A percentile compares a stretch with the other conserved stretches of the same genome.
Evolutionary conservation across 2,113 vertebrate genomes (phyloP).

Genomic region (Hucho hucho): DNA sequence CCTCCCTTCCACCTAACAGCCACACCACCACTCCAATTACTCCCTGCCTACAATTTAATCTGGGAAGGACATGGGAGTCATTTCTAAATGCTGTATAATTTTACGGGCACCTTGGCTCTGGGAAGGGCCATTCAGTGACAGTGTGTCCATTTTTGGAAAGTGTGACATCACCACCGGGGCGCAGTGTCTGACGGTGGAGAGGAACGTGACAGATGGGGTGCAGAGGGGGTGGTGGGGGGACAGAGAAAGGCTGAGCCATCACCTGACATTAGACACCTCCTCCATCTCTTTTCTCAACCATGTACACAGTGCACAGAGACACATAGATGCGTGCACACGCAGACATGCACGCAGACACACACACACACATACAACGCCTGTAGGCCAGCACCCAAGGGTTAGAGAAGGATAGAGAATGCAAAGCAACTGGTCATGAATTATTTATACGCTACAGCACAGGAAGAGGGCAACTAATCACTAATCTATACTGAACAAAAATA

Average conservation of each 20-base stretch:
- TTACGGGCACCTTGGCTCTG: neutral
- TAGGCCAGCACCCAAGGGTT: neutral
- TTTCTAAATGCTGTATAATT: neutral
- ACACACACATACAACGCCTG: neutral
- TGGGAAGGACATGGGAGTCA: neutral
- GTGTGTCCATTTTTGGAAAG: neutral
- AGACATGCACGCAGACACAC: too few relatives aligned
- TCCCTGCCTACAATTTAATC: conserved; percentile 1
- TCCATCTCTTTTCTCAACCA: neutral
- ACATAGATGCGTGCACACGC: too few relatives aligned
- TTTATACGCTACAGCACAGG: too few relatives aligned
- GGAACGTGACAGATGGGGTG: neutral
- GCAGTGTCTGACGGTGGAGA: neutral
- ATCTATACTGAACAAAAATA: too few relatives aligned
- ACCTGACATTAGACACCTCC: too few relatives aligned
- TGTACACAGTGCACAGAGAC: too few relatives aligned
- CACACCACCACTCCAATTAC: conserved; percentile 6
- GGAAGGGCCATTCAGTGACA: neutral
- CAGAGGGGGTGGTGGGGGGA: neutral
- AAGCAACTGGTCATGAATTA: too few relatives aligned
- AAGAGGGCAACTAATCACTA: too few relatives aligned
- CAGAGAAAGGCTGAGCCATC: too few relatives aligned
- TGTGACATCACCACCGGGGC: neutral
- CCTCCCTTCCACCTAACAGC: neutral
- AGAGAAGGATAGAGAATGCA: too few relatives aligned